Conservation (phyloP, 2,113 vertebrate species). For the human (Homo sapiens) region DNA sequence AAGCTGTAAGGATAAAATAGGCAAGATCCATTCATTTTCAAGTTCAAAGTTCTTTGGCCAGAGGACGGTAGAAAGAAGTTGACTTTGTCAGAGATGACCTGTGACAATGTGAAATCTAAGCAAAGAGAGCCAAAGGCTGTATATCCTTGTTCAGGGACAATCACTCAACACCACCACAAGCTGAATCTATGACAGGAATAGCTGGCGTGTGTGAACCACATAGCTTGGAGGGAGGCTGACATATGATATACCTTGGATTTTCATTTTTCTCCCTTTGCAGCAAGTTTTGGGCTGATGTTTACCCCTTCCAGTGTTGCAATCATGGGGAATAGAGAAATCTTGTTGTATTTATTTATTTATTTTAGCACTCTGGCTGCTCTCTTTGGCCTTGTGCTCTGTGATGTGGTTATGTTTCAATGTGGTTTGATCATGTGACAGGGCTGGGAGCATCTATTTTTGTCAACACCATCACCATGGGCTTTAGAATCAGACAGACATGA, state of each 20-base stretch:
- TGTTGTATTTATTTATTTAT: not conserved
- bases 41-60: not conserved
- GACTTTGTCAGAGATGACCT: not conserved
- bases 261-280: not conserved
- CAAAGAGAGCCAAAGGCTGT: not conserved
- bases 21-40: not conserved
- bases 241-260: not conserved
- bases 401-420: constrained; percentile 10
- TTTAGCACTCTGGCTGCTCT: constrained; percentile 1
- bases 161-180: constrained; percentile 61
- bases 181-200: constrained; percentile 1
- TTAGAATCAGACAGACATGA: not conserved
- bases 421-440: not conserved
- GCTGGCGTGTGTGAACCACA: not conserved
- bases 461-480: not conserved
- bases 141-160: constrained; percentile 47
- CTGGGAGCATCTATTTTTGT: constrained; percentile 49
- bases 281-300: not conserved
- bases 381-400: not conserved
- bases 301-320: not conserved
- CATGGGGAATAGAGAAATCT: not conserved
- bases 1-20: not conserved
- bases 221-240: constrained; percentile 6
- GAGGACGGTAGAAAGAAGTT: not conserved
- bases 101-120: not conserved